Evolutionary conservation across 1,140 invertebrate genomes (phyloP).

Genomic region (Uloborus diversus): DNA sequence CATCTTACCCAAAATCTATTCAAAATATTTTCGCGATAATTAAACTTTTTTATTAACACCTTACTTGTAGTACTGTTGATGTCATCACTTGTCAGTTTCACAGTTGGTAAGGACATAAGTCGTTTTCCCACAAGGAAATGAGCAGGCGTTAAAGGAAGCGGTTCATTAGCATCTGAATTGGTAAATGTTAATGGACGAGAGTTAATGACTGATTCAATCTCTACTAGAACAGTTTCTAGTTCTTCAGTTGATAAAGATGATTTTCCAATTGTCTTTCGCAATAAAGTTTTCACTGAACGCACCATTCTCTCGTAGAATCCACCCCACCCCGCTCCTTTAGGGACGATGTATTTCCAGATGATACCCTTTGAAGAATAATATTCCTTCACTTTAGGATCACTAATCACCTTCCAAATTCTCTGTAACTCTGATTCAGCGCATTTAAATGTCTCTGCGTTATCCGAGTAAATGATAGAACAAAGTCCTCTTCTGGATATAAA

Average conservation of each 20-base stretch:
- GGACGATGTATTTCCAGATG: not conserved
- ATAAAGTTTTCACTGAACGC: not conserved
- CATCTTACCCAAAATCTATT: not conserved
- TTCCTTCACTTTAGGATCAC: not conserved
- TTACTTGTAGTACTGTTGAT: not conserved
- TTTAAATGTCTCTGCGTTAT: slow-evolving; percentile 65
- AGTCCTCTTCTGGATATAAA: slow-evolving; percentile 63
- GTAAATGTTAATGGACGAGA: not conserved
- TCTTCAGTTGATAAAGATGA: not conserved
- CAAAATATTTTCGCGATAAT: not conserved
- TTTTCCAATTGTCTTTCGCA: not conserved
- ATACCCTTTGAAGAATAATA: not conserved
- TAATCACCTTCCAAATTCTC: not conserved
- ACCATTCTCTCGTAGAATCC: slow-evolving; percentile 9
- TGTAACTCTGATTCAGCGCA: slow-evolving; percentile 59
- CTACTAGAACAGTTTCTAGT: not conserved
- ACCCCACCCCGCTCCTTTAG: not conserved
- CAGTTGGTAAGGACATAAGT: not conserved
- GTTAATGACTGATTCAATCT: slow-evolving; percentile 6
- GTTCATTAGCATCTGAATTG: not conserved
- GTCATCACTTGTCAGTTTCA: not conserved
- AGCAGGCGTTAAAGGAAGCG: not conserved
- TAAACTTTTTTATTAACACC: not conserved
- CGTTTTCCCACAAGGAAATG: not conserved
- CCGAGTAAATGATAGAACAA: slow-evolving; percentile 60